A percentile compares a stretch with the other conserved stretches of the same genome.
Evolutionary conservation across 2,888 invertebrate genomes (phyloP).

Genomic region (Temnothorax ravouxi): DNA sequence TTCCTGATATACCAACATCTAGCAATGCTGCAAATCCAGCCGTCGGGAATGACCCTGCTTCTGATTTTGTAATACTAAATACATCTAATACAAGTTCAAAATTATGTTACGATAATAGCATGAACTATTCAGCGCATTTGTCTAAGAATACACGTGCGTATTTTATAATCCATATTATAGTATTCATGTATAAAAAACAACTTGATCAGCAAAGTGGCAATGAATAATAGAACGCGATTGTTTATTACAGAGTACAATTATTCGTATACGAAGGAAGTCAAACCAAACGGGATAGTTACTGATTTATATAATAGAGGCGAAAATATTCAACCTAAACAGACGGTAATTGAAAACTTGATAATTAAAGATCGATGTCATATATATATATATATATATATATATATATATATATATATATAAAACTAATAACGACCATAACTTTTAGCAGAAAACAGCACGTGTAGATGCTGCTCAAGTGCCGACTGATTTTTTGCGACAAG

Average conservation of each 20-base stretch:
- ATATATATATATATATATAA: too few species aligned
- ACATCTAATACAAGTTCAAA: not conserved
- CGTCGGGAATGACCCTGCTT: not conserved
- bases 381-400: too few species aligned
- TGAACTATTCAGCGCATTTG: not conserved
- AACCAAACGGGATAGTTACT: not conserved
- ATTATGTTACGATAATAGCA: not conserved
- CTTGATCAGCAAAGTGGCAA: not conserved
- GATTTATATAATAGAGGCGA: not conserved
- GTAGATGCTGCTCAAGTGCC: not conserved
- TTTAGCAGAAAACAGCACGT: not conserved
- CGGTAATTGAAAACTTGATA: not conserved
- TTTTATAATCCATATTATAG: not conserved
- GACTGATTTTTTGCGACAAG: too few species aligned
- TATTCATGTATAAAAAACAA: constrained; percentile 14
- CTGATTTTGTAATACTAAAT: not conserved
- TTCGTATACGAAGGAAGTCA: not conserved
- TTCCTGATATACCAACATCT: constrained; percentile 25
- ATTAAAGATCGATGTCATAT: not conserved
- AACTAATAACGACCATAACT: not conserved
- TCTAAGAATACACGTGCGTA: constrained; percentile 19
- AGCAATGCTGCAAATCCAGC: not conserved
- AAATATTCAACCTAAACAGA: not conserved
- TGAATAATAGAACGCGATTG: not conserved
- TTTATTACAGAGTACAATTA: constrained; percentile 15